A percentile compares a stretch with the other conserved stretches of the same genome.
phyloP scores from a whole-genome alignment of 2,888 invertebrate species.

The Acrocyrtus sp. region DNA sequence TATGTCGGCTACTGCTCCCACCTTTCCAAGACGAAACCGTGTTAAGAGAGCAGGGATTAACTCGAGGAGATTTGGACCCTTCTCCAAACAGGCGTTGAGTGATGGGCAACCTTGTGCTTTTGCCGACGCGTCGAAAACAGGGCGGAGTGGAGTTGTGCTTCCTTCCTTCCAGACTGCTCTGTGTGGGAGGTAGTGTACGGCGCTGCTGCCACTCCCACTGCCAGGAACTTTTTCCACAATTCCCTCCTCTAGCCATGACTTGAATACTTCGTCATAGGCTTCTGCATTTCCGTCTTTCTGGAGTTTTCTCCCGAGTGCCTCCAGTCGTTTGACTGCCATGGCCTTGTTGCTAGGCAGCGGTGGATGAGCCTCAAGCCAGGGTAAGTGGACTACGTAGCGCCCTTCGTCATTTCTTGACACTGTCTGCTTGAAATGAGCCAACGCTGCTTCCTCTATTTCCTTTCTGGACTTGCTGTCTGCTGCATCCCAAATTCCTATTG shows the following conservation, averaged over 20 bases:
- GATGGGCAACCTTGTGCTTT: neutral
- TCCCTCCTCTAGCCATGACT: too few species aligned
- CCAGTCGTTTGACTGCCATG: too few species aligned
- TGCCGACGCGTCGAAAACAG: neutral
- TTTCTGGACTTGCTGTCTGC: neutral
- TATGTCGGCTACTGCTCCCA: slow-evolving; percentile 36
- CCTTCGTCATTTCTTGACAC: neutral
- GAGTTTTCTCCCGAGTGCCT: too few species aligned
- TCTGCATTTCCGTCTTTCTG: too few species aligned
- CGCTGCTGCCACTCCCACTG: too few species aligned
- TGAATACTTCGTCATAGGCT: too few species aligned
- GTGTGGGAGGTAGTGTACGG: slow-evolving; percentile 4
- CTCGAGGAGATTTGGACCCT: slow-evolving; percentile 58
- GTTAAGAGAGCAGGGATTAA: slow-evolving; percentile 46
- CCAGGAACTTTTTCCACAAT: too few species aligned
- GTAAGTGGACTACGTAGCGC: neutral
- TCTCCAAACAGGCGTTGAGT: slow-evolving; percentile 61
- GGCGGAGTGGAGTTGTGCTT: slow-evolving; percentile 25
- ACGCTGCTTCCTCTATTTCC: neutral
- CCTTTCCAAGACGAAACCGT: slow-evolving; percentile 41
- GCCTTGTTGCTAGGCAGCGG: neutral
- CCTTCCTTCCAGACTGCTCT: neutral
- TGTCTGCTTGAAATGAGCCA: neutral
- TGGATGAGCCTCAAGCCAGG: neutral
- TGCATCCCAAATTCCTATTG: neutral